Conservation (phyloP, 2,888 invertebrate species). For the Drosophila nigricruria region DNA sequence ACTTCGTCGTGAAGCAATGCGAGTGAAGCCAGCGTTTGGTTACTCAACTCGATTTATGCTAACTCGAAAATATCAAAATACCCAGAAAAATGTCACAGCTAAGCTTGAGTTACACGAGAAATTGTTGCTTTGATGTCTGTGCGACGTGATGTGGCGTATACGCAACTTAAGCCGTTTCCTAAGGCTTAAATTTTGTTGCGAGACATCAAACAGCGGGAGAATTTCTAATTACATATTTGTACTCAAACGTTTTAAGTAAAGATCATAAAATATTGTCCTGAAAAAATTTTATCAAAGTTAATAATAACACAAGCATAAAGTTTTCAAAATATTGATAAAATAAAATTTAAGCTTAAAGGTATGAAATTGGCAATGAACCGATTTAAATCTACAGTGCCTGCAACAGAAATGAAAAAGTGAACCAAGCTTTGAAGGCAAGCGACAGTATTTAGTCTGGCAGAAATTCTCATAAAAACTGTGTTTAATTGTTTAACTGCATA, state of each 20-base stretch:
- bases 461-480: constrained; percentile 13
- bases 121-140: constrained; percentile 46
- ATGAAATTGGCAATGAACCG: too few relatives aligned
- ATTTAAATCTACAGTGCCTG: too few relatives aligned
- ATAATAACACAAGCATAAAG: too few relatives aligned
- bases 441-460: neutral
- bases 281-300: neutral
- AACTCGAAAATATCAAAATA: constrained; percentile 19
- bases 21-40: constrained; percentile 24
- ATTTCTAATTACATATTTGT: neutral
- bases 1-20: constrained; percentile 11
- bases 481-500: constrained; percentile 33
- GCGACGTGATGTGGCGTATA: constrained; percentile 52
- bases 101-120: neutral
- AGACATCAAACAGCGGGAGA: neutral
- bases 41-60: constrained; percentile 36
- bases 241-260: too few relatives aligned
- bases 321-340: too few relatives aligned
- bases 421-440: neutral
- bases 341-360: too few relatives aligned
- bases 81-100: constrained; percentile 9
- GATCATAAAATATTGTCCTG: neutral
- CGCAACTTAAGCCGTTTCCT: constrained; percentile 9
- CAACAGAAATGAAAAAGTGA: too few relatives aligned
- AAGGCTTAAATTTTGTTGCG: neutral